Base-by-base conservation (phyloP, 2,797 vertebrate species). In the Molossus molossus region DNA sequence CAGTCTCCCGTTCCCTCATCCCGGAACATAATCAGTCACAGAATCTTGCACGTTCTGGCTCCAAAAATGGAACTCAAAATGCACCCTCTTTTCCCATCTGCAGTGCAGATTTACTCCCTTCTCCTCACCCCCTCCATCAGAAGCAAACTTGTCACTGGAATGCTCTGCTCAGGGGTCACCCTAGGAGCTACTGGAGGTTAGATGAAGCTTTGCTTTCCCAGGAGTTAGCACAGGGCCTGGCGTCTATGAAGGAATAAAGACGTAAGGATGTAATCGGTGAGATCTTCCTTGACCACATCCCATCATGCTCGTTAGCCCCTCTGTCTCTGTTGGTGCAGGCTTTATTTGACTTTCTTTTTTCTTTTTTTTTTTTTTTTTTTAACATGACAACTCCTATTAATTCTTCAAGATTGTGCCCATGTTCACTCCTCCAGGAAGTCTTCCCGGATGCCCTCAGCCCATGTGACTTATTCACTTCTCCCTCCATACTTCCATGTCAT, bases 361-460 rank as follows among this genome's bases (percentile, higher is more conserved):
- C 37, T 25, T 86, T 4, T 82, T 67, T 85, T 25, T 20, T 45
- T 48, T 25, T 86, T 4, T 82, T 67, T 85, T 25, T 20, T 45
- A 45, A 60, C 37, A 7, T 5, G 21, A 25, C 9, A 77, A 48
- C 50, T 58, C 40, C 27, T 29, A 15, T 45, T 60, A 37, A 69
- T 69, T 55, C 55, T 65, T 95, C 37, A 90, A 83, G 91, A 62
- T 50, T 6, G 53, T 5, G 6, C 21, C 55, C 25, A 1, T 40
- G 64, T 65, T 27, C 40, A 27, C 76, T 93, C 58, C 55, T 76
- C 45, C 45, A 70, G 14, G 96, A 94, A 96, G 65, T 11, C 70
- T 58, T 81, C 80, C 18, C 53, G 57, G 75, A 84, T 2, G 5
- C 0, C 2, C 11, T 81, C 33, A 23, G 14, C 70, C 62, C 2